Evolutionary conservation across 1,140 invertebrate species (phyloP), one percentile per base, ranked within the genome.

Genomic region (Leptinotarsa texana): DNA sequence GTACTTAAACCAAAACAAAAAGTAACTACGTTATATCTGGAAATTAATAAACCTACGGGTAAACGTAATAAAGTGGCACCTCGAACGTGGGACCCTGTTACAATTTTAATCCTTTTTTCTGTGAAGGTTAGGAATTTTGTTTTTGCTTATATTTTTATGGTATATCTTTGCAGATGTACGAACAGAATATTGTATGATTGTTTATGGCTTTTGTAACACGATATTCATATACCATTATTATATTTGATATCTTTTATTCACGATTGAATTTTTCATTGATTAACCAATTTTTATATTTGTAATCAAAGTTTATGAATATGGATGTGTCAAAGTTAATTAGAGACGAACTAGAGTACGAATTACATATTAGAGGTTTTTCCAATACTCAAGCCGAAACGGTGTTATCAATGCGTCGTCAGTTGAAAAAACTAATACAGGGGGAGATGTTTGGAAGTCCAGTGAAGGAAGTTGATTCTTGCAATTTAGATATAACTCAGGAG

Each of bases 391-490:
- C 15, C n/a, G 42, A 71, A 51, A 49, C 48, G 13, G 33, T 71
- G n/a, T 13, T 71, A 18, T 71, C 69, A n/a, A 71, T 71, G 69
- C 13, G 69, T 49, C 47, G 47, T 21, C 21, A 71, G 33, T 33
- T 71, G 17, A 71, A 11, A 61, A 48, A 71, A 48, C 33, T 71
- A 18, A 71, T 51, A 18, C 69, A 15, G 21, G 18, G 13, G 15
- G 42, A 71, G 21, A 21, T 21, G 21, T 21, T 21, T 21, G 21
- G 21, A 21, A 21, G 21, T 21, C 21, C 21, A 21, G 21, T 21
- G 21, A 21, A 21, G 21, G 21, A 21, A 21, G 21, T 21, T 21
- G 21, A 21, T 21, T 21, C 21, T 21, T 21, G 21, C 21, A 21
- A 21, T 21, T 21, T 21, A 21, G 21, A 21, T 21, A 21, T 21